A percentile compares a stretch with the other conserved stretches of the same genome.
Conservation (phyloP, 2,888 invertebrate genomes). For the Trachelus stipa region DNA sequence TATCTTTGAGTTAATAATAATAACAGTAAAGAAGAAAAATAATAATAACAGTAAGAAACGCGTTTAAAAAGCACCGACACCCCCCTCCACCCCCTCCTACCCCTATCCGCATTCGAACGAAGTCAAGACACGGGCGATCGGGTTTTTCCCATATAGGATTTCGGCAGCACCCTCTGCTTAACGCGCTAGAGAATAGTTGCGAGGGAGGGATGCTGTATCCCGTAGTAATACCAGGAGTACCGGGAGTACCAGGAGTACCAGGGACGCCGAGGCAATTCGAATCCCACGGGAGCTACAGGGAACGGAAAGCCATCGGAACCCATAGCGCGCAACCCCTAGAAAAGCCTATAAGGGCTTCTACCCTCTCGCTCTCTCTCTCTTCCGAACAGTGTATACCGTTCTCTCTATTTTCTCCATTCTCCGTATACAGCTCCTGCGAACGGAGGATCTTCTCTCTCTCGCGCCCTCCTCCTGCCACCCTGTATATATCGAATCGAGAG, state of each 20-base stretch:
- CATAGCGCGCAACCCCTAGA: slow-evolving; percentile 7
- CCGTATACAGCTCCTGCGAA: neutral
- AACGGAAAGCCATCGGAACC: slow-evolving; percentile 7
- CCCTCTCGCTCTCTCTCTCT: neutral
- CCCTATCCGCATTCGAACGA: slow-evolving; percentile 5
- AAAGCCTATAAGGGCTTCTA: neutral
- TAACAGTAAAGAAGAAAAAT: neutral
- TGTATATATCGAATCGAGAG: slow-evolving; percentile 13
- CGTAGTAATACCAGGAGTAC: neutral
- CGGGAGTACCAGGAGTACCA: neutral
- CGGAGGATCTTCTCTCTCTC: neutral
- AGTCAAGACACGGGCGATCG: slow-evolving; percentile 31
- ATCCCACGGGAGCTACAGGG: neutral
- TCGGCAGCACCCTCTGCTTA: slow-evolving; percentile 33
- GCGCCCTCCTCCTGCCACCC: neutral
- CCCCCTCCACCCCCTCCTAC: neutral
- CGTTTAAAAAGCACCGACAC: neutral
- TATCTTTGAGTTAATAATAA: neutral
- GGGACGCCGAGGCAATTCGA: neutral
- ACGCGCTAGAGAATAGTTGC: neutral
- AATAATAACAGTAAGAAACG: neutral
- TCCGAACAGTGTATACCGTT: neutral
- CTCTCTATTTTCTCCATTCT: neutral
- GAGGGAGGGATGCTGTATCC: neutral
- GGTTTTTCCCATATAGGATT: slow-evolving; percentile 34